Conservation (phyloP, 2,888 invertebrate genomes). For the Eupithecia pulchellata region DNA sequence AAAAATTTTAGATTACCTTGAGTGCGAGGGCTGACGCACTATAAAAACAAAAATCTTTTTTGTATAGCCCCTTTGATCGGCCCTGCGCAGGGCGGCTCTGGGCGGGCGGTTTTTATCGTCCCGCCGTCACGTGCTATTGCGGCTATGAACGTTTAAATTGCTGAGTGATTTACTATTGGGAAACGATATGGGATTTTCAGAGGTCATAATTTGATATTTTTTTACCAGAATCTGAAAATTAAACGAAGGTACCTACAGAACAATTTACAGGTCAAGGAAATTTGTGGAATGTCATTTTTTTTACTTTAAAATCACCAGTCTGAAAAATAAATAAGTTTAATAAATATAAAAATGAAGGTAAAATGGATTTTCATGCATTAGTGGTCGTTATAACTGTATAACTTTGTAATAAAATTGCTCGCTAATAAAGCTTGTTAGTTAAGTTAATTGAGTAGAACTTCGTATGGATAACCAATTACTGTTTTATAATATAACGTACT, state of each 20-base stretch:
- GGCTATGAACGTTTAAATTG: constrained; percentile 52
- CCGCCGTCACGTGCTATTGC: constrained; percentile 50
- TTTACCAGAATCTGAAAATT: constrained; percentile 1
- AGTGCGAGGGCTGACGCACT: no score
- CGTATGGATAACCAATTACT: no score
- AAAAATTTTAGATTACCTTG: no score
- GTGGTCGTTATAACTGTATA: no score
- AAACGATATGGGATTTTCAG: constrained; percentile 41
- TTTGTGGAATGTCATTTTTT: not conserved
- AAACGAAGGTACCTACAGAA: not conserved
- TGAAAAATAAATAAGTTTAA: not conserved
- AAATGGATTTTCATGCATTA: no score
- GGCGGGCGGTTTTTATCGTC: constrained; percentile 39
- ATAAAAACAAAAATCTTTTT: not conserved
- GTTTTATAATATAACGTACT: not conserved
- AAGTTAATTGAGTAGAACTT: no score
- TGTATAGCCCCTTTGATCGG: constrained; percentile 12
- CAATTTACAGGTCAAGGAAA: not conserved
- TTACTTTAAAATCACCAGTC: not conserved
- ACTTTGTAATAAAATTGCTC: no score
- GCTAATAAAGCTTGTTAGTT: no score
- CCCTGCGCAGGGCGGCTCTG: constrained; percentile 10
- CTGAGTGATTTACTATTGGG: constrained; percentile 47
- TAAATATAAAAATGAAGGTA: no score
- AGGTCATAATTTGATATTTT: constrained; percentile 27